Percentiles rank a stretch among this genome's conserved stretches.
These are phyloP conservation scores for Agapornis canus DNA, from an alignment of 2,797 vertebrate genomes.

Conservation along the genomic window DNA sequence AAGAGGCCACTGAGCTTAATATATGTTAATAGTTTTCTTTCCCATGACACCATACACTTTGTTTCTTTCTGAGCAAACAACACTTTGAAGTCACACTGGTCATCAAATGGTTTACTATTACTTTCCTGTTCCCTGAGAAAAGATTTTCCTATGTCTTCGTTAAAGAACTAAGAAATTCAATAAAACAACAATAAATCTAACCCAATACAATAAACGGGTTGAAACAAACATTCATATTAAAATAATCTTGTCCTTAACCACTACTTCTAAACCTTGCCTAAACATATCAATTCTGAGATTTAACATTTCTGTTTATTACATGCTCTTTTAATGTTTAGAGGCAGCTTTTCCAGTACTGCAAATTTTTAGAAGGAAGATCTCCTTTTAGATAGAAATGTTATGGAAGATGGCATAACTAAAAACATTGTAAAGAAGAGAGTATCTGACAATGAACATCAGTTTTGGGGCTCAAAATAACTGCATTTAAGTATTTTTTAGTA, in stretches of 20 bases:
- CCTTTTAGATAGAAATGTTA: not conserved
- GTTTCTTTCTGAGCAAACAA: not conserved
- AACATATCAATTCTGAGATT: not conserved
- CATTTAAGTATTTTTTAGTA: not conserved
- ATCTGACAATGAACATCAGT: not conserved
- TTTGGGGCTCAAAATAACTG: not conserved
- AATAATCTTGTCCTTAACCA: not conserved
- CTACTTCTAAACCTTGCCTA: not conserved
- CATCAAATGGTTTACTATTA: not conserved
- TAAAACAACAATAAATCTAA: not conserved
- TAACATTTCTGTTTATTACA: not conserved
- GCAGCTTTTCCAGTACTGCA: not conserved
- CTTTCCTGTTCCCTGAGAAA: not conserved
- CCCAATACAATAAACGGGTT: not conserved
- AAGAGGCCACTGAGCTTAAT: not conserved
- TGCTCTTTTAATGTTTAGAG: not conserved
- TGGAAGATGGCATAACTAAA: not conserved
- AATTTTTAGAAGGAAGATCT: not conserved
- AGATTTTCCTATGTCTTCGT: not conserved
- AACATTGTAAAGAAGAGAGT: accelerated
- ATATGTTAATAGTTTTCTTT: not conserved
- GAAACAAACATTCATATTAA: not conserved
- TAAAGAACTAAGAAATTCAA: not conserved
- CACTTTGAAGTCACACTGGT: not conserved
- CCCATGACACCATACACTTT: not conserved